These are phyloP conservation scores for Nannoperca obscura DNA, from an alignment of 2,797 vertebrate genomes.

Conservation along the genomic window DNA sequence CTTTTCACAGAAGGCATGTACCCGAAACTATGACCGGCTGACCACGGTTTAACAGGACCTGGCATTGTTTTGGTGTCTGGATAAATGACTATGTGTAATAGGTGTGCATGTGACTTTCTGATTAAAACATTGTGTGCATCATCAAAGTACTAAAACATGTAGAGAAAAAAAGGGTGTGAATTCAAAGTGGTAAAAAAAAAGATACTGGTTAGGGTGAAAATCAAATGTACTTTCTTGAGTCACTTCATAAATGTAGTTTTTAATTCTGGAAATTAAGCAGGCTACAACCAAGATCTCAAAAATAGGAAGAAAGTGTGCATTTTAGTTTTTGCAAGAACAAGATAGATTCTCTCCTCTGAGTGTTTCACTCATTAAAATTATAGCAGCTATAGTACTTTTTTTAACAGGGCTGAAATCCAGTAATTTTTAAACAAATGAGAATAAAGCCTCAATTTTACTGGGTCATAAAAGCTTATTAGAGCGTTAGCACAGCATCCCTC, in stretches of 20 bases:
- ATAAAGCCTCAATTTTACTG: conserved; percentile 64
- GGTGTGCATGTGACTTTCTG: not conserved
- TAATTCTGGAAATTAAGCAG: conserved; percentile 13
- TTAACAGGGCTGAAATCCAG: conserved; percentile 35
- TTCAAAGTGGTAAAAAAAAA: not conserved
- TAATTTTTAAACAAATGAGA: conserved; percentile 71
- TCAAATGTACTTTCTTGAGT: not conserved
- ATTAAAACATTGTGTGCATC: conserved; percentile 8
- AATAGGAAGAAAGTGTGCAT: conserved; percentile 14
- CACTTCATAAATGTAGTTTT: not conserved
- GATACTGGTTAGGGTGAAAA: not conserved
- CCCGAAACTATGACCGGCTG: not conserved
- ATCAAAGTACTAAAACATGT: not conserved
- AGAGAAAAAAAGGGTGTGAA: not conserved
- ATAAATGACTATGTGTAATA: not conserved
- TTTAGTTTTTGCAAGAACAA: conserved; percentile 25
- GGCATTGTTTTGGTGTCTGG: not conserved
- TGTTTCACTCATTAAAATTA: conserved; percentile 52
- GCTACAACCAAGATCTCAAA: conserved; percentile 18
- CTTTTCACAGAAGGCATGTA: conserved; percentile 1
- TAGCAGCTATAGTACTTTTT: conserved; percentile 25
- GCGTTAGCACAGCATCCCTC: conserved; percentile 49
- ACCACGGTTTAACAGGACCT: not conserved
- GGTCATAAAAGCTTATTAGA: conserved; percentile 72
- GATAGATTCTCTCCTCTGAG: conserved; percentile 30